Base-by-base conservation (phyloP, 2,113 vertebrate genomes). In the Charadrius vociferus region DNA sequence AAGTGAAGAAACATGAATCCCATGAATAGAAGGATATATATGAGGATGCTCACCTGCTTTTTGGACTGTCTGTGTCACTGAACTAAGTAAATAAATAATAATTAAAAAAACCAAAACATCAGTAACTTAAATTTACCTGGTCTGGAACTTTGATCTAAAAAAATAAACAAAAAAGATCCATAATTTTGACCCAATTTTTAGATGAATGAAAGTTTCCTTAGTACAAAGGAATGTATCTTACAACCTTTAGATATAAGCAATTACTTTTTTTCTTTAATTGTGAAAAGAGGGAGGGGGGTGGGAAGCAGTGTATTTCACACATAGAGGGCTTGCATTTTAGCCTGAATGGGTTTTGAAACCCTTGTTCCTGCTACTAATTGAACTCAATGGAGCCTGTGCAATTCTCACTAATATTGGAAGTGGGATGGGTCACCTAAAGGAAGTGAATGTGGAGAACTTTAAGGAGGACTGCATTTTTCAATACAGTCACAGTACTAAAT, bases 391-490 rank as follows among this genome's bases (percentile, higher is more conserved):
- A 98, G 96, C 95, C 97, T 98, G 96, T 96, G 95, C 71, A 95
- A 98, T 96, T 98, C 82, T 98, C 34, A 7, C 82, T 96, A 95
- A 91, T 93, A 86, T 93, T 96, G 96, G 91, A 94, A 92, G 94
- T 89, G 95, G 92, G 68, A 95, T 92, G 75, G 90, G 93, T 98
- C 96, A 98, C 88, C 70, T 94, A 95, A 94, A 97, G 97, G 87
- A 98, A 73, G 19, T 49, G 29, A 98, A 97, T 95, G 75, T 90
- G 84, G 83, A 97, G 95, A 98, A 98, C 98, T 98, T 97, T 96
- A 94, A 97, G 86, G 93, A 96, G 95, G 98, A 98, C 98, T 98
- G 98, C 98, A 98, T 98, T 98, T 98, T 98, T 97, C 95, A 98
- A 95, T 96, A 98, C 97, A 98, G 98, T 98, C 98, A 97, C 94